These are phyloP conservation scores for Anser cygnoides DNA, from an alignment of 2,113 vertebrate species.

Conservation along the genomic window DNA sequence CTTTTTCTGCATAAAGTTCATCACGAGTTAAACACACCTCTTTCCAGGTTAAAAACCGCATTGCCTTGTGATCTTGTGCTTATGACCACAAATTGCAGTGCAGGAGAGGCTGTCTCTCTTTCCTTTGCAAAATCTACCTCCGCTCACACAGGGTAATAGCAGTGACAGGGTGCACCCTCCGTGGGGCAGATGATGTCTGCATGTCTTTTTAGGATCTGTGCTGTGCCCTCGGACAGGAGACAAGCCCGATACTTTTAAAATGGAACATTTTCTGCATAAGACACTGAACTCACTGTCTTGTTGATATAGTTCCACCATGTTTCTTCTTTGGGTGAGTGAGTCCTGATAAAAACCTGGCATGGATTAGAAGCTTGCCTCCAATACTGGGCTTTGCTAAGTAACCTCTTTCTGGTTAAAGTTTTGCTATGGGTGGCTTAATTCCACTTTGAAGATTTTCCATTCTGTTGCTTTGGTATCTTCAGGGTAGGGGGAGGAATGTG, in stretches of 20 bases:
- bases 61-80: background rate
- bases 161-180: background rate
- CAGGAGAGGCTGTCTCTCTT: background rate
- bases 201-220: background rate
- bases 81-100: background rate
- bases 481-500: background rate
- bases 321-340: background rate
- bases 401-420: background rate
- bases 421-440: background rate
- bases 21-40: background rate
- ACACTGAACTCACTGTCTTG: background rate
- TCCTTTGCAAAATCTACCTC: background rate
- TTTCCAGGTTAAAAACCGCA: background rate
- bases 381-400: background rate
- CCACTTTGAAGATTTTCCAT: background rate
- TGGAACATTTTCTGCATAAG: background rate
- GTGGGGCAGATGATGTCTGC: background rate
- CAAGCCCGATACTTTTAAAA: background rate
- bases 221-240: background rate
- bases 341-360: background rate
- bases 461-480: background rate
- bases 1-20: background rate
- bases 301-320: background rate
- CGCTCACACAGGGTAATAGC: background rate
- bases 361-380: background rate